Conservation (phyloP, 2,888 invertebrate genomes). For the Lamellibrachia columna region DNA sequence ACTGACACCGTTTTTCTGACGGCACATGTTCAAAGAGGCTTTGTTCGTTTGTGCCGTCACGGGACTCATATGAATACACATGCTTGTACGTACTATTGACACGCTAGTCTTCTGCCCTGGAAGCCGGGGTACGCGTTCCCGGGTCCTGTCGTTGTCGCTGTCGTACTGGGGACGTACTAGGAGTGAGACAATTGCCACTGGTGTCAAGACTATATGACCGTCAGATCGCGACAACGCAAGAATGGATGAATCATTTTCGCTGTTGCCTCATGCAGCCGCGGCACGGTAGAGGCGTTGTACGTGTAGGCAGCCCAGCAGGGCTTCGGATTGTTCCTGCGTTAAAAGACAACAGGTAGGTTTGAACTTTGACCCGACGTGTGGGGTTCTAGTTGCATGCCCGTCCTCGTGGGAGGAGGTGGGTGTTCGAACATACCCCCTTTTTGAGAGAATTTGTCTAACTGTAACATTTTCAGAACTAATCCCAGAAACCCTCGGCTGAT, state of each 20-base stretch:
- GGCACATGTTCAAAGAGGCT: constrained; percentile 11
- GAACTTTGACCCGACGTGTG: background rate
- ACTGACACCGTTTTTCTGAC: background rate
- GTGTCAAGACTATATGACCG: background rate
- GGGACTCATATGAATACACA: background rate
- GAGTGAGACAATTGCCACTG: background rate
- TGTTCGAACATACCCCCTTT: too few species aligned
- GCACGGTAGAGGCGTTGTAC: background rate
- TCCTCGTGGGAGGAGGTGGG: too few species aligned
- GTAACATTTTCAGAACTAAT: too few species aligned
- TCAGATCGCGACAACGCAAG: background rate
- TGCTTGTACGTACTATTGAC: background rate
- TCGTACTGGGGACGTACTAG: background rate
- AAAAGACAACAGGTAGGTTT: background rate
- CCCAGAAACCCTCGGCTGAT: too few species aligned
- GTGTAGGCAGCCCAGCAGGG: background rate
- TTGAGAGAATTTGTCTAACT: too few species aligned
- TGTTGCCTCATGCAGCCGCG: background rate
- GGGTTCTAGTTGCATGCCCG: background rate
- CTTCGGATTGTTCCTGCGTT: background rate
- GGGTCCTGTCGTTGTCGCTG: background rate
- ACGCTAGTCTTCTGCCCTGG: background rate
- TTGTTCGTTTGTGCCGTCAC: background rate
- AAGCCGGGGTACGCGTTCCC: background rate
- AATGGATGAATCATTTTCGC: background rate